These are phyloP conservation scores for Yponomeuta evonymella DNA, from an alignment of 2,888 invertebrate genomes.

Conservation along the genomic window DNA sequence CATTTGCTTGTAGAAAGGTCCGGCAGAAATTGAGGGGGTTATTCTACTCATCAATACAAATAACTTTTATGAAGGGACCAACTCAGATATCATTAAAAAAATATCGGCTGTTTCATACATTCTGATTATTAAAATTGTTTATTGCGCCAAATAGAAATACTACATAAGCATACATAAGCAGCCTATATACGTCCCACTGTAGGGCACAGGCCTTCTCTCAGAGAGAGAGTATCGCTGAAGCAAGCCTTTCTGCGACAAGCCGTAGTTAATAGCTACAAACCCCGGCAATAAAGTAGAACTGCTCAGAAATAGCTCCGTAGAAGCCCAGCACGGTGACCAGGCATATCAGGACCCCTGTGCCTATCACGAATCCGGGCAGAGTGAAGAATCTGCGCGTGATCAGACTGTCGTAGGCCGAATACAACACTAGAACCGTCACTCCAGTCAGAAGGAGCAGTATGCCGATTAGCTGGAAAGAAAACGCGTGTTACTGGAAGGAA, in stretches of 20 bases:
- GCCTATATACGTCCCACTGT: no score
- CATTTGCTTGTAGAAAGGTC: no score
- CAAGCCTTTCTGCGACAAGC: not conserved
- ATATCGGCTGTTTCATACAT: no score
- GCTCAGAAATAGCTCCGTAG: conserved; percentile 89
- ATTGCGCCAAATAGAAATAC: no score
- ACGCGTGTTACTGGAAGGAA: not conserved
- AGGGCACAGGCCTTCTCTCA: no score
- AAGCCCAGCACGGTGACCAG: conserved; percentile 88
- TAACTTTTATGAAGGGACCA: no score
- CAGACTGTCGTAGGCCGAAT: conserved; percentile 78
- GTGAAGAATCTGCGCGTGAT: conserved; percentile 79
- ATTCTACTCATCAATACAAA: no score
- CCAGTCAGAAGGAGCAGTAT: conserved; percentile 83
- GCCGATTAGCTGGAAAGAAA: conserved; percentile 81
- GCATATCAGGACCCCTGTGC: conserved; percentile 82
- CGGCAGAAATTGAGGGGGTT: no score
- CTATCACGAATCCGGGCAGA: conserved; percentile 79
- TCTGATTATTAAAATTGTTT: no score
- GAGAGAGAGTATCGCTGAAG: no score
- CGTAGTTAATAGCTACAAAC: conserved; percentile 59
- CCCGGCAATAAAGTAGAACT: conserved; percentile 86
- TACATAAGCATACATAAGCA: no score
- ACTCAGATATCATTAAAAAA: no score
- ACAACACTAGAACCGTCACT: conserved; percentile 75